A percentile compares a stretch with the other conserved stretches of the same genome.
Conservation (phyloP, 1,140 invertebrate genomes). For the Platorchestia sp. region DNA sequence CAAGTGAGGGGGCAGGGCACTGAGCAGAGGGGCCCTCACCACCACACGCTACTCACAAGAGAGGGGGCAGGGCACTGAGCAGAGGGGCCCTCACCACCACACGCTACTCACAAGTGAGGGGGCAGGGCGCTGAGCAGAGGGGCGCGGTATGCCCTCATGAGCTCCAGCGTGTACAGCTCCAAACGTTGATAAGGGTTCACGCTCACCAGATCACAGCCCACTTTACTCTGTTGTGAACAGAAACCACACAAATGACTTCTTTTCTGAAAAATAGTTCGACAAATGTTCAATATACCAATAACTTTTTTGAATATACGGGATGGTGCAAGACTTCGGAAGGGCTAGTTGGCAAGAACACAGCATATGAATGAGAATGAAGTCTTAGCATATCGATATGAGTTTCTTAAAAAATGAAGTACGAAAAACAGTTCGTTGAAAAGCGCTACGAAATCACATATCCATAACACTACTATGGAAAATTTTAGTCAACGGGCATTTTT, state of each 20-base stretch:
- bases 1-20: constrained; percentile 83
- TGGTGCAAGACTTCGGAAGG: no score
- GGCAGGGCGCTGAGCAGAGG: constrained; percentile 87
- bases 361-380: no score
- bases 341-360: no score
- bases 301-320: background rate
- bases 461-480: no score
- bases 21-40: background rate
- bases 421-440: no score
- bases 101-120: constrained; percentile 85
- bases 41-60: background rate
- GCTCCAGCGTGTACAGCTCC: constrained; percentile 83
- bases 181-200: constrained; percentile 85
- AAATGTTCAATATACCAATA: no score
- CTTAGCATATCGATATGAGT: no score
- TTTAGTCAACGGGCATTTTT: no score
- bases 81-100: constrained; percentile 72
- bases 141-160: constrained; percentile 82
- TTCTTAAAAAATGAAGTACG: no score
- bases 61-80: constrained; percentile 84
- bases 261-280: background rate
- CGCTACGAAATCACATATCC: no score
- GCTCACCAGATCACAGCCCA: constrained; percentile 82
- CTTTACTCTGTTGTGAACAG: constrained; percentile 77
- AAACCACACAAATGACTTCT: background rate